phyloP scores from a whole-genome alignment of 2,888 invertebrate genomes.

The Chrysopilus asiliformis region DNA sequence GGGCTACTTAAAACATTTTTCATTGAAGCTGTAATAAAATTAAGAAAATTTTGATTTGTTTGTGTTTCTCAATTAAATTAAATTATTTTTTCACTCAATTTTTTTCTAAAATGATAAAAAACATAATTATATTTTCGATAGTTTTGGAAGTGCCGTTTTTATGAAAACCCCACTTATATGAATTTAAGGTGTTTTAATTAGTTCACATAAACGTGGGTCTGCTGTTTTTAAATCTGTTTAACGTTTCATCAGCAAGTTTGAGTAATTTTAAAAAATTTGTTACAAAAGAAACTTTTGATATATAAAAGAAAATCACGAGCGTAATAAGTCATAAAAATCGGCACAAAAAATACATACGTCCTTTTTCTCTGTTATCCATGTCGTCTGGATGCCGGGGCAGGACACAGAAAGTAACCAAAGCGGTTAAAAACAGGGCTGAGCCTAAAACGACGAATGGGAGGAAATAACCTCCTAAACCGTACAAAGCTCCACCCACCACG shows the following conservation, averaged over 20 bases:
- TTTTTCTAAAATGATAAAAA: too few species aligned
- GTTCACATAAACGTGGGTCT: too few species aligned
- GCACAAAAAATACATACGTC: conserved; percentile 39
- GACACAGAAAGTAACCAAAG: conserved; percentile 57
- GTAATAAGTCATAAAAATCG: too few species aligned
- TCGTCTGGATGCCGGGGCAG: conserved; percentile 49
- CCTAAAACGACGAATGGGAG: conserved; percentile 74
- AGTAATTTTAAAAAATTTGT: neutral
- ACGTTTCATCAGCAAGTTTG: too few species aligned
- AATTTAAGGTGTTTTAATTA: too few species aligned
- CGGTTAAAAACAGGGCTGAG: conserved; percentile 56
- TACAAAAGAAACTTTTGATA: neutral
- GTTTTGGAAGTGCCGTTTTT: too few species aligned
- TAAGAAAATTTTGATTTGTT: neutral
- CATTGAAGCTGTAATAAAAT: conserved; percentile 43
- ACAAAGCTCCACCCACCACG: conserved; percentile 76
- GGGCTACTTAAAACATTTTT: conserved; percentile 53
- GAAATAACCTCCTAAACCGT: conserved; percentile 61
- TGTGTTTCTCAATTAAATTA: neutral
- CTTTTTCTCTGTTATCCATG: conserved; percentile 42
- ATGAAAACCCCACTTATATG: too few species aligned
- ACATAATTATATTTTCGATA: too few species aligned
- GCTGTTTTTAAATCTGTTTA: too few species aligned
- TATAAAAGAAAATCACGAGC: neutral
- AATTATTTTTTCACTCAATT: too few species aligned